Conservation (phyloP, 2,113 vertebrate genomes). For the Cervus canadensis region DNA sequence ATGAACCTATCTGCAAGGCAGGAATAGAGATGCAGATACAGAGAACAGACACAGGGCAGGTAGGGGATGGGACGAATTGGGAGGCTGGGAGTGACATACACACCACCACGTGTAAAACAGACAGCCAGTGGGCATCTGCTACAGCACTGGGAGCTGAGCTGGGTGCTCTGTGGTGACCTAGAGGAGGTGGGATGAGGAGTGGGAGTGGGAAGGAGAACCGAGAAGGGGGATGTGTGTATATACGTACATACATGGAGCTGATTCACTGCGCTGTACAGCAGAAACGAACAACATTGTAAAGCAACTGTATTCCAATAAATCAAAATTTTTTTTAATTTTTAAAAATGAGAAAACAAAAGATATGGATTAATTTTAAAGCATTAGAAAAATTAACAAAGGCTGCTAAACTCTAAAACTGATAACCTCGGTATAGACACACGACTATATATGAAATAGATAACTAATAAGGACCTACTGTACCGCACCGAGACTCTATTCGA, state of each 20-base stretch:
- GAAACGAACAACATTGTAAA: neutral
- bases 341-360: neutral
- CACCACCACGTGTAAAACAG: neutral
- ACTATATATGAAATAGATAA: neutral
- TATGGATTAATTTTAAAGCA: neutral
- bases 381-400: neutral
- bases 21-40: neutral
- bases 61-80: neutral
- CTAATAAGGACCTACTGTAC: neutral
- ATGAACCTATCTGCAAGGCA: neutral
- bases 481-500: neutral
- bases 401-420: neutral
- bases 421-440: neutral
- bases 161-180: neutral
- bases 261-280: neutral
- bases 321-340: neutral
- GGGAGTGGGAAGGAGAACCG: neutral
- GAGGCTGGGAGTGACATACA: neutral
- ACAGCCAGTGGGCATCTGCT: neutral
- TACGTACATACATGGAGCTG: neutral
- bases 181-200: neutral
- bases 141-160: neutral
- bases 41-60: neutral
- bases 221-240: neutral
- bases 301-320: neutral